Percentiles rank a stretch among this genome's conserved stretches.
These are phyloP conservation scores for Oncopodura yosiiana DNA, from an alignment of 1,140 invertebrate genomes.

Conservation along the genomic window DNA sequence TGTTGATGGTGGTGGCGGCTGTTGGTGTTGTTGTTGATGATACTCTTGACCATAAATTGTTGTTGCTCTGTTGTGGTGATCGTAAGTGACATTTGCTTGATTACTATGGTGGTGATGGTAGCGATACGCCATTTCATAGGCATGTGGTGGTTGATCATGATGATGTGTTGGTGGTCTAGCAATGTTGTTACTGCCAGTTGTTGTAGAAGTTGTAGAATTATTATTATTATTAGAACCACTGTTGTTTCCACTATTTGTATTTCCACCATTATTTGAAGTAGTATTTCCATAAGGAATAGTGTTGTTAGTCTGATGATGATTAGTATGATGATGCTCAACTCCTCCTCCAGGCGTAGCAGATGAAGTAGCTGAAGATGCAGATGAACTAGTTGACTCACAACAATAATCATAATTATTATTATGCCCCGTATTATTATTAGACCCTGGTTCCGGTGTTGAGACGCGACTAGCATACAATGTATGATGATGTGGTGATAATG, in stretches of 20 bases:
- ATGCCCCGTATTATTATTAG: background rate
- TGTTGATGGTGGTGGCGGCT: slow-evolving; percentile 4
- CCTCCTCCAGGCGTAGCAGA: slow-evolving; percentile 45
- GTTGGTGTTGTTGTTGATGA: slow-evolving; percentile 9
- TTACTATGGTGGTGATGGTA: slow-evolving; percentile 14
- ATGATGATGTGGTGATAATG: slow-evolving; percentile 23
- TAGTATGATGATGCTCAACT: slow-evolving; percentile 46
- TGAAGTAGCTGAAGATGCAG: slow-evolving; percentile 31
- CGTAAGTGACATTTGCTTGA: slow-evolving; percentile 4
- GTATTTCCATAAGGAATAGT: slow-evolving; percentile 47
- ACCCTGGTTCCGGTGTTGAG: slow-evolving; percentile 17
- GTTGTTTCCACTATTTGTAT: background rate
- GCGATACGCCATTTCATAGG: slow-evolving; percentile 26
- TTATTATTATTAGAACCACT: background rate
- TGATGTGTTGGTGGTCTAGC: slow-evolving; percentile 3
- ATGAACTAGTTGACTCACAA: slow-evolving; percentile 29
- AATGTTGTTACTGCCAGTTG: slow-evolving; percentile 1
- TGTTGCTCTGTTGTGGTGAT: slow-evolving; percentile 15
- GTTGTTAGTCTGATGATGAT: slow-evolving; percentile 49
- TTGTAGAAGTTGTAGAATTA: slow-evolving; percentile 1
- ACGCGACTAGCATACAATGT: slow-evolving; percentile 18
- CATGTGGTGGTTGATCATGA: background rate
- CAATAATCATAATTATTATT: slow-evolving; percentile 24
- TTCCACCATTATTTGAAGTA: slow-evolving; percentile 37
- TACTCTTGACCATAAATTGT: slow-evolving; percentile 16